phyloP scores from a whole-genome alignment of 2,888 invertebrate genomes.

The Tetragonula carbonaria region DNA sequence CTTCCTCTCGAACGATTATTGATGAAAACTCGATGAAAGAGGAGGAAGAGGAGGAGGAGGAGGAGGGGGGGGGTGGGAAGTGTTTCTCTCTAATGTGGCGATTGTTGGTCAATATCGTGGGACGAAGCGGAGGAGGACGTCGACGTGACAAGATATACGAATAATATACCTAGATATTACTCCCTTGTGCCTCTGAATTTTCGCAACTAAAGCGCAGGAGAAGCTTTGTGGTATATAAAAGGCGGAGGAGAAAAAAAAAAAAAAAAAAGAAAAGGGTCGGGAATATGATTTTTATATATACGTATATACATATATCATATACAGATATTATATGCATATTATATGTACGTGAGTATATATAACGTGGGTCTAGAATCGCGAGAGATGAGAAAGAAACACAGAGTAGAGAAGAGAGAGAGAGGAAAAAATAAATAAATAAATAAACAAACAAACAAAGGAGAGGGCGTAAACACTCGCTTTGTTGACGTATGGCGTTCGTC shows the following conservation, averaged over 20 bases:
- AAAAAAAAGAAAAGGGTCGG: background rate
- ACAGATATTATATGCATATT: background rate
- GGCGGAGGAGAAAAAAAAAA: background rate
- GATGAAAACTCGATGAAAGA: conserved; percentile 30
- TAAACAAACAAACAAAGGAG: background rate
- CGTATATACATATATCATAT: background rate
- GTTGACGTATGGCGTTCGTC: conserved; percentile 62
- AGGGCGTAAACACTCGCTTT: conserved; percentile 60
- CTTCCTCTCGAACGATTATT: conserved; percentile 56
- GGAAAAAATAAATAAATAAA: background rate
- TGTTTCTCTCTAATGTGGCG: conserved; percentile 62
- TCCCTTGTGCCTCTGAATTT: conserved; percentile 65
- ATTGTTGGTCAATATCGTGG: conserved; percentile 57
- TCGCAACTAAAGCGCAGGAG: conserved; percentile 80
- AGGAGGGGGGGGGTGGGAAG: too few relatives aligned
- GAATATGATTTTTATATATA: background rate
- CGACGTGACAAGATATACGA: conserved; percentile 38
- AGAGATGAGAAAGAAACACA: conserved; percentile 51
- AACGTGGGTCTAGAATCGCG: conserved; percentile 6
- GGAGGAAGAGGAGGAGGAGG: background rate
- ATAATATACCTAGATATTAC: conserved; percentile 54
- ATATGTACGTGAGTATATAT: background rate
- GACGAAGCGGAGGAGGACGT: conserved; percentile 14
- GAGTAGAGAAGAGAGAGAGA: conserved; percentile 15
- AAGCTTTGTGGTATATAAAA: conserved; percentile 71